Percentiles rank a stretch among this genome's conserved stretches.
These are phyloP conservation scores for Amia ocellicauda DNA, from an alignment of 2,113 vertebrate genomes.

Conservation along the genomic window DNA sequence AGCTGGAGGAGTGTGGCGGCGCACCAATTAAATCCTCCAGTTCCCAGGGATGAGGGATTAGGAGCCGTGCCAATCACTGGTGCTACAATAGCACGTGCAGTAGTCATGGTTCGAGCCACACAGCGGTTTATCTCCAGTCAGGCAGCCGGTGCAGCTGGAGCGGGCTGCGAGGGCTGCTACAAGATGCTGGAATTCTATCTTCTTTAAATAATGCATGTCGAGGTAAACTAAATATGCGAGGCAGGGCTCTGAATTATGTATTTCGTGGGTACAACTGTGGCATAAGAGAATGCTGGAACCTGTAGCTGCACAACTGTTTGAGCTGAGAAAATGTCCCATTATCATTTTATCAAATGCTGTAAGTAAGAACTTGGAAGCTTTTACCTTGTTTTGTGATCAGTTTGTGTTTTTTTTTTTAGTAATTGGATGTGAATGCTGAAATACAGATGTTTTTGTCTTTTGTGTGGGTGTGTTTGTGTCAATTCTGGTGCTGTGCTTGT, in stretches of 20 bases:
- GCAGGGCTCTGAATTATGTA: conserved; percentile 75
- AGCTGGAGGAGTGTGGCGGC: conserved; percentile 49
- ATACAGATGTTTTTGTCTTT: not conserved
- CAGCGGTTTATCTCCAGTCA: conserved; percentile 46
- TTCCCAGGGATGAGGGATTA: conserved; percentile 55
- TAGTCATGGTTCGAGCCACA: conserved; percentile 52
- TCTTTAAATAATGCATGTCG: conserved; percentile 67
- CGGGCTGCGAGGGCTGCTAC: conserved; percentile 38
- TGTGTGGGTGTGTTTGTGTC: conserved; percentile 1
- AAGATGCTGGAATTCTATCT: conserved; percentile 46
- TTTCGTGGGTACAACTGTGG: conserved; percentile 58
- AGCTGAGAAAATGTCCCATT: conserved; percentile 86
- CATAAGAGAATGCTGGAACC: conserved; percentile 70
- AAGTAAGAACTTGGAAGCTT: conserved; percentile 66
- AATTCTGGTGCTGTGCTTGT: conserved; percentile 8
- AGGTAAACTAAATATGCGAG: conserved; percentile 68
- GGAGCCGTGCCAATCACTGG: conserved; percentile 72
- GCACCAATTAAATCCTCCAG: conserved; percentile 56
- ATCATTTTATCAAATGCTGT: conserved; percentile 95
- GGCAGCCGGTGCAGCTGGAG: conserved; percentile 45
- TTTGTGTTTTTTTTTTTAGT: conserved; percentile 7
- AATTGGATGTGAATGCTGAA: not conserved
- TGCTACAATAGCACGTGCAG: conserved; percentile 70
- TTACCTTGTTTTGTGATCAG: not conserved
- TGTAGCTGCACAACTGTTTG: conserved; percentile 58